Base-by-base conservation (phyloP, 2,797 vertebrate genomes). In the Tadarida brasiliensis region DNA sequence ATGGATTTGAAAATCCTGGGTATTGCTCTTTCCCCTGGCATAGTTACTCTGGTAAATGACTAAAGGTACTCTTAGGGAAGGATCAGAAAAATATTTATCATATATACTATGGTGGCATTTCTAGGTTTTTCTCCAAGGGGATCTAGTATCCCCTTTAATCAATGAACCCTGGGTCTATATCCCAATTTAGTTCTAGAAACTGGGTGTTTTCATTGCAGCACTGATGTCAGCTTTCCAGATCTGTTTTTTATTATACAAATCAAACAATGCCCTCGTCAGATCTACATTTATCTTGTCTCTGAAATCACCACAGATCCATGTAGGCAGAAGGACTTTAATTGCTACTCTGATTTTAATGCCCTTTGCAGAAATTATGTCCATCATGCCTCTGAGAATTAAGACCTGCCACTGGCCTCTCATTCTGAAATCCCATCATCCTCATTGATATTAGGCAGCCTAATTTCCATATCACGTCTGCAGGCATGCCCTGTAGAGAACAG, bases 371-470 rank as follows among this genome's bases (percentile, higher is more conserved):
- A 88, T 83, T 61, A 67, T 82, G 63, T 54, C 54, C 71, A 91
- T 63, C 70, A 74, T 54, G 19, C 35, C 59, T 91, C 84, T 74
- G 47, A 83, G 12, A 91, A 82, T 93, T 57, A 86, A 65, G 39
- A 94, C 59, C 57, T 90, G 65, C 30, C 76, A 70, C 35, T 74
- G 68, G 44, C 67, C 67, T 90, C 88, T 88, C 82, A 88, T 91
- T 82, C 67, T 90, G 54, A n/a, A 88, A 47, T 33, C 44, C 35
- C 15, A 24, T 85, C 44, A 56, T 44, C 49, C 57, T 63, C 65
- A n/a, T 54, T 77, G 44, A 61, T 78, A 91, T 77, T 67, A 97
- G 68, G 35, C 63, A 88, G 39, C 3, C 63, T 91, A 94, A 97
- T 35, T 70, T 91, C 35, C n/a, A 84, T 20, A 15, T 33, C 15